Conservation (phyloP, 2,888 invertebrate genomes). For the Pemphredon lugubris region DNA sequence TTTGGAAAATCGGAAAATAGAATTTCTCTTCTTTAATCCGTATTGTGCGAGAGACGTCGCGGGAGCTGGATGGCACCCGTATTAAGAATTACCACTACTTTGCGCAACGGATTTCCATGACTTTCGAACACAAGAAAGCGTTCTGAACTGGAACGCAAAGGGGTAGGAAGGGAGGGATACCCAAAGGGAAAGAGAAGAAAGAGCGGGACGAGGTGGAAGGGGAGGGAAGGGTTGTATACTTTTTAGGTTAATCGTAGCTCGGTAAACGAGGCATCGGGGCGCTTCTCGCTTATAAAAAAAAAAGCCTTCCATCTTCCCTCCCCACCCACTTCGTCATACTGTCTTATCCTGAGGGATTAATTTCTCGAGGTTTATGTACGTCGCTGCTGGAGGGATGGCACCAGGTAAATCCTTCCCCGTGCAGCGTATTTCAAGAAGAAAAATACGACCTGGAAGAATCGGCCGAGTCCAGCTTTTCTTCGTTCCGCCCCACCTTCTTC, state of each 20-base stretch:
- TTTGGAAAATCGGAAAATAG: too few species aligned
- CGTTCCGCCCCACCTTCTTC: background rate
- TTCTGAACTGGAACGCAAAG: too few species aligned
- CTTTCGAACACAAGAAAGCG: too few species aligned
- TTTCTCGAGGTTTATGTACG: conserved; percentile 70
- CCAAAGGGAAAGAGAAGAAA: conserved; percentile 10
- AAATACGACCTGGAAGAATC: conserved; percentile 60
- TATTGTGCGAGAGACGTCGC: too few species aligned
- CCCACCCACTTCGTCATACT: conserved; percentile 63
- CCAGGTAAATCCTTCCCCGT: conserved; percentile 61
- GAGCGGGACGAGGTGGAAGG: conserved; percentile 17
- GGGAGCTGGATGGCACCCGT: too few species aligned
- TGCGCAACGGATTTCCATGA: too few species aligned
- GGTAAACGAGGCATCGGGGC: conserved; percentile 71
- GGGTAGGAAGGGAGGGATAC: background rate
- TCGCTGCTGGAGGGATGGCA: conserved; percentile 50
- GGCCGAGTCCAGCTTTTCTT: conserved; percentile 38
- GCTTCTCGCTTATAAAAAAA: conserved; percentile 63
- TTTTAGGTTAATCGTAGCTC: conserved; percentile 74
- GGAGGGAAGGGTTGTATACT: conserved; percentile 58
- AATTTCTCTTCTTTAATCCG: too few species aligned
- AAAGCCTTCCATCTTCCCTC: conserved; percentile 57
- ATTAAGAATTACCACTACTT: too few species aligned
- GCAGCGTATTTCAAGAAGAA: conserved; percentile 59
- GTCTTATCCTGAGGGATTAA: conserved; percentile 72